Evolutionary conservation across 2,797 vertebrate species (phyloP).

Genomic region (Uromys caudimaculatus): DNA sequence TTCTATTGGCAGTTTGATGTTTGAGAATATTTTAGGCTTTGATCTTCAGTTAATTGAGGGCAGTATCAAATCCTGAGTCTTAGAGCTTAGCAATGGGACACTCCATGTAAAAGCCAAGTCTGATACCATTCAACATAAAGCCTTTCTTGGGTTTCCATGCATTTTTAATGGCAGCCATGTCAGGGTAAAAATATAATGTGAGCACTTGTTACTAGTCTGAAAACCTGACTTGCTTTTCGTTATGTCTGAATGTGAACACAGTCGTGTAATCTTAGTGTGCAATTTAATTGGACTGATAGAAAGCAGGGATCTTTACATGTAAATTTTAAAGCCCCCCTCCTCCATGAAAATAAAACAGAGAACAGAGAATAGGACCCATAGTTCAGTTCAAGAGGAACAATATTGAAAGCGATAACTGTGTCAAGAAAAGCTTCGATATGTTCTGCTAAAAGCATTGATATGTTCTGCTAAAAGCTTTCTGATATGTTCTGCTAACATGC

Average conservation of each 20-base stretch:
- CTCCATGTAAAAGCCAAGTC: background rate
- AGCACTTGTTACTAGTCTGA: background rate
- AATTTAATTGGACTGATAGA: background rate
- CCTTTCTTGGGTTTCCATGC: background rate
- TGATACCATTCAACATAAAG: background rate
- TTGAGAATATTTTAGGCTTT: background rate
- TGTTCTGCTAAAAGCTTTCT: background rate
- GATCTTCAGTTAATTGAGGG: background rate
- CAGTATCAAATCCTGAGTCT: background rate
- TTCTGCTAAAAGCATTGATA: background rate
- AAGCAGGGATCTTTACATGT: background rate
- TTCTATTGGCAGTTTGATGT: conserved; percentile 6
- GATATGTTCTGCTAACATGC: background rate
- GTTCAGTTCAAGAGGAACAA: background rate
- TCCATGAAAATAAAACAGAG: background rate
- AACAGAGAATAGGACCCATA: background rate
- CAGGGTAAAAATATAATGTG: background rate
- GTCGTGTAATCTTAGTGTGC: background rate
- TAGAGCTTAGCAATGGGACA: background rate
- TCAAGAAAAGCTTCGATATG: background rate
- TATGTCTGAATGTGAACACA: conserved; percentile 26
- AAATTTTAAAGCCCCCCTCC: background rate
- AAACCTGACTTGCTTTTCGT: background rate
- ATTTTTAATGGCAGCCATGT: background rate
- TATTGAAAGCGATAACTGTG: background rate